These are phyloP conservation scores for Sturmia bella DNA, from an alignment of 2,888 invertebrate species.

Conservation along the genomic window DNA sequence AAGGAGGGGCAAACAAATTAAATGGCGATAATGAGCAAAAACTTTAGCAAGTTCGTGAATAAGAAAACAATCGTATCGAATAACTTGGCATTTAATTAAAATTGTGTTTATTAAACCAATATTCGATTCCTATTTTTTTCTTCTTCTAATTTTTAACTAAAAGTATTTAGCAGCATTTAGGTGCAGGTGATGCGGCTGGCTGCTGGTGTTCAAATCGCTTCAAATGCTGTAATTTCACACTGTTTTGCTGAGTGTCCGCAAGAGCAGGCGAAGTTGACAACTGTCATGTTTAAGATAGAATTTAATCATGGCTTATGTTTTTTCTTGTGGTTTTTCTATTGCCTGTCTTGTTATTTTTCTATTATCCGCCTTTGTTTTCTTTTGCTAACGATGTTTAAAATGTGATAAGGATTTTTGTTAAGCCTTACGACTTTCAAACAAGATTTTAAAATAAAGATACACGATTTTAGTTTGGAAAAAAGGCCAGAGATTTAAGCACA, in stretches of 20 bases:
- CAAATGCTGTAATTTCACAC: conserved; percentile 51
- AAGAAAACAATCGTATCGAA: conserved; percentile 5
- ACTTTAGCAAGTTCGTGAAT: not conserved
- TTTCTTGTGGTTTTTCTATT: not conserved
- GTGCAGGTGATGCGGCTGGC: conserved; percentile 49
- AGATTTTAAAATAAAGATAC: conserved; percentile 60
- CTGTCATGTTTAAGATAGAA: conserved; percentile 58
- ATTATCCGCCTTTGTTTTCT: conserved; percentile 46
- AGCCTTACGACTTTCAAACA: conserved; percentile 12
- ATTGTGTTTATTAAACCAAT: conserved; percentile 22
- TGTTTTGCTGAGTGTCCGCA: not conserved
- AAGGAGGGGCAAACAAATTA: conserved; percentile 34
- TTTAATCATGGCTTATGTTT: conserved; percentile 47
- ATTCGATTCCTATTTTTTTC: conserved; percentile 8
- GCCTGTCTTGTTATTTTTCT: not conserved
- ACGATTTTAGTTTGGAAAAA: conserved; percentile 42
- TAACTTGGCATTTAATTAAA: conserved; percentile 41
- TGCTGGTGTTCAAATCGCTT: conserved; percentile 39
- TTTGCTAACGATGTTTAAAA: conserved; percentile 58
- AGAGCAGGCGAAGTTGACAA: conserved; percentile 45
- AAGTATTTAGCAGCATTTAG: conserved; percentile 10
- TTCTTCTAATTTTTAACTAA: not conserved
- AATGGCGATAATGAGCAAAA: conserved; percentile 48
- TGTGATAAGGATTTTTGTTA: conserved; percentile 58
- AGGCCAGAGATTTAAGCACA: conserved; percentile 25